These are phyloP conservation scores for Fabriciana adippe DNA, from an alignment of 2,888 invertebrate genomes.

Conservation along the genomic window DNA sequence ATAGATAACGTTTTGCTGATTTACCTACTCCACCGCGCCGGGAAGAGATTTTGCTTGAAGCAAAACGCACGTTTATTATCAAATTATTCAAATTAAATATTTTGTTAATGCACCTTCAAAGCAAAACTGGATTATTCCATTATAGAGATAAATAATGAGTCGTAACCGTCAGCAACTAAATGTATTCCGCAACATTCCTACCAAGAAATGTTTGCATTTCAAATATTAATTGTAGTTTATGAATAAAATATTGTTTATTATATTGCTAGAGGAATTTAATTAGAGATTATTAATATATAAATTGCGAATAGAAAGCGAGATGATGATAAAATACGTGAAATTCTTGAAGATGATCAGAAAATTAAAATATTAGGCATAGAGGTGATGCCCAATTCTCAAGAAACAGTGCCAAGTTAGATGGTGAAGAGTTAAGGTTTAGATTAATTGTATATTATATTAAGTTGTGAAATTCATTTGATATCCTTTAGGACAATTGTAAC, in stretches of 20 bases:
- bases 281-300: constrained; percentile 18
- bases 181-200: constrained; percentile 19
- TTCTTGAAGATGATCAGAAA: not conserved
- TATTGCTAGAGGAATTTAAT: constrained; percentile 3
- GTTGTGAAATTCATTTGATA: too few relatives aligned
- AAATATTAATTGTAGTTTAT: constrained; percentile 14
- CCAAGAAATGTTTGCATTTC: constrained; percentile 3
- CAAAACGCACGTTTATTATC: constrained; percentile 39
- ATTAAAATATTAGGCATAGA: too few relatives aligned
- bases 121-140: constrained; percentile 16
- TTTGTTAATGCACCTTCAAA: constrained; percentile 1
- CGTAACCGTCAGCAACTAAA: constrained; percentile 11
- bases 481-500: too few relatives aligned
- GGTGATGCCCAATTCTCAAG: too few relatives aligned
- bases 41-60: constrained; percentile 49
- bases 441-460: too few relatives aligned
- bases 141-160: constrained; percentile 22
- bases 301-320: constrained; percentile 5
- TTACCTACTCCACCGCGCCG: constrained; percentile 53
- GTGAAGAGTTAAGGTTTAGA: too few relatives aligned
- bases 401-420: too few relatives aligned
- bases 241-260: constrained; percentile 18
- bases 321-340: not conserved
- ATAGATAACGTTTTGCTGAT: constrained; percentile 57
- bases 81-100: constrained; percentile 37